Evolutionary conservation across 2,113 vertebrate genomes (phyloP).

Genomic region (Muntiacus muntjak): DNA sequence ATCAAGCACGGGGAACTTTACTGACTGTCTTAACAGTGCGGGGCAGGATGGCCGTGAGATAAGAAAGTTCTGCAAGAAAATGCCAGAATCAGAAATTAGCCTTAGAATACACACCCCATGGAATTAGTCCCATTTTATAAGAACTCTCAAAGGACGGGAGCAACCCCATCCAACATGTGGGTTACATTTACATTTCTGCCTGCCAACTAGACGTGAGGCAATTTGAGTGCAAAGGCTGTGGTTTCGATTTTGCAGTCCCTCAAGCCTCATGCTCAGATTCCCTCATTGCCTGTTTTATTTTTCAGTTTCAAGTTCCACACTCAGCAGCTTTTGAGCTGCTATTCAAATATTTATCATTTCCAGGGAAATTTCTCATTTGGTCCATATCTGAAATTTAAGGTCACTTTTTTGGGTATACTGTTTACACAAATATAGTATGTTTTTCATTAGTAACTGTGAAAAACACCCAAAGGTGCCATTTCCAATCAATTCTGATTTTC

Average conservation of each 20-base stretch:
- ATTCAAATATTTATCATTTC: constrained; percentile 45
- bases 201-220: constrained; percentile 30
- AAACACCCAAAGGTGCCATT: constrained; percentile 22
- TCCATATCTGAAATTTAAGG: constrained; percentile 35
- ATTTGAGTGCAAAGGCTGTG: not conserved
- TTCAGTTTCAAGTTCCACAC: constrained; percentile 31
- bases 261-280: not conserved
- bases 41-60: not conserved
- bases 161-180: not conserved
- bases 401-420: not conserved
- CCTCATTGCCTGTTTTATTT: constrained; percentile 1
- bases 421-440: constrained; percentile 44
- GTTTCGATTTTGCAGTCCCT: constrained; percentile 1
- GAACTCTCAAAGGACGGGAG: not conserved
- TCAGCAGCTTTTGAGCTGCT: constrained; percentile 32
- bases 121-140: not conserved
- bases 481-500: constrained; percentile 41
- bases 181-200: constrained; percentile 44
- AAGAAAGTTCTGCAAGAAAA: not conserved
- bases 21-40: not conserved
- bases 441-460: constrained; percentile 56
- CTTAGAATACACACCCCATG: not conserved
- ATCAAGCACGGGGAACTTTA: not conserved
- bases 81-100: not conserved
- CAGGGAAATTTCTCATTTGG: constrained; percentile 54